Evolutionary conservation across 37 sponge, comb jelly and placozoan species (phyloP), one percentile per base, ranked within the genome.

Genomic region (Lycopodina hypogea): DNA sequence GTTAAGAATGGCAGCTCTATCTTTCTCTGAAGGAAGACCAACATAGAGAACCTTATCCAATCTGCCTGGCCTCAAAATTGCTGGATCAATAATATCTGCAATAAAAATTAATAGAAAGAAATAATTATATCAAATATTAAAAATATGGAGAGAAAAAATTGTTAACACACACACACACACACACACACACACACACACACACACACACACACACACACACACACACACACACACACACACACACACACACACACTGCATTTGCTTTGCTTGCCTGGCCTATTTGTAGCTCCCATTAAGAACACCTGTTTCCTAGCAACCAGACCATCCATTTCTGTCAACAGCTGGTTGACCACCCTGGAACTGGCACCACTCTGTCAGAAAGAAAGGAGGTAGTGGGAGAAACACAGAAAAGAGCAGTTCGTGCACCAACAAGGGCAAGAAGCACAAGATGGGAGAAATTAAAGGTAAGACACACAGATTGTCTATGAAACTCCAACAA

Each of bases 291-390:
- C 96, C 81, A 99, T 93, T 40, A 99, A 79, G 81, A 96, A 96
- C 42, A 99, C 99, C 48, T 93, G 92, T 69, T 84, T 93, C 70
- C 96, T 80, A n/a, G 86, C 56, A 45, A 86, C 87, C 78, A 96
- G 45, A 3, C 99, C 99, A 74, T 99, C 99, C 99, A 99, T 96
- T 75, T 99, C 99, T 28, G 99, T 99, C 32, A 99, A 72, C 69
- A 99, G 71, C 80, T 96, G 96, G 77, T 99, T 99, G 22, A 99
- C 99, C 19, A 99, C 94, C 0, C 99, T 84, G 30, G 94, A 90
- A 80, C 92, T 96, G 26, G 86, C 86, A 66, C 80, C 77, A 33
- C 76, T 72, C 94, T 96, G 79, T 34, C 33, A 29, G 80, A 19
- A 76, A 57, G 40, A 19, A 67, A 41, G 30, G 24, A 39, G 41